phyloP scores from a whole-genome alignment of 2,888 invertebrate genomes.

The Orthosia gracilis region DNA sequence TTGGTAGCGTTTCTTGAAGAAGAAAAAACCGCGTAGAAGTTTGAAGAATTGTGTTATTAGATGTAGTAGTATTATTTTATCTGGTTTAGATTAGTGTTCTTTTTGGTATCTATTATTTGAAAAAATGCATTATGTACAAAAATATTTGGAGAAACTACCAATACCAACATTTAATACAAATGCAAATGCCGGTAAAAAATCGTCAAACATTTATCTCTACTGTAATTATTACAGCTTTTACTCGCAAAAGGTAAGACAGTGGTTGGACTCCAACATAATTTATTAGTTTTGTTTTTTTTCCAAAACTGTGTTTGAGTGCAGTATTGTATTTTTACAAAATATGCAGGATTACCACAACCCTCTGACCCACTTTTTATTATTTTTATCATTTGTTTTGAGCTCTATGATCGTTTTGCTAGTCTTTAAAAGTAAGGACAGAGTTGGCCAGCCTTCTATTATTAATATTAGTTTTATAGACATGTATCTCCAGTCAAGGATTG shows the following conservation, averaged over 20 bases:
- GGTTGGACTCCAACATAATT: not conserved
- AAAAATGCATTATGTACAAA: conserved; percentile 87
- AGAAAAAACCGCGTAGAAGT: conserved; percentile 79
- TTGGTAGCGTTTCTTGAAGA: conserved; percentile 77
- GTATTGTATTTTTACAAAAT: not conserved
- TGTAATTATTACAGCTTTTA: conserved; percentile 94
- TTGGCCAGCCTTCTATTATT: not conserved
- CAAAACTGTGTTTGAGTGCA: not conserved
- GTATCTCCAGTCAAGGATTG: not conserved
- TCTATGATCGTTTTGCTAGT: not conserved
- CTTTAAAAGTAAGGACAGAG: not conserved
- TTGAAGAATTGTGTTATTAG: conserved; percentile 68
- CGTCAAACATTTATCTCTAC: conserved; percentile 91
- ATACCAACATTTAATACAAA: conserved; percentile 73
- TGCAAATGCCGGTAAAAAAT: conserved; percentile 79
- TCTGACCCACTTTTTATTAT: not conserved
- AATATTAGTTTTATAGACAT: not conserved
- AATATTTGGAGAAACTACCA: conserved; percentile 85
- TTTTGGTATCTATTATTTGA: conserved; percentile 43
- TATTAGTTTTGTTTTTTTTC: not conserved
- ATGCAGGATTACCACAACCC: not conserved
- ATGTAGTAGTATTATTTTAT: conserved; percentile 62
- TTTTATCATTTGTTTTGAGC: not conserved
- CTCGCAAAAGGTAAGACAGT: conserved; percentile 93
- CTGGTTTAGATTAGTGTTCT: conserved; percentile 54